A percentile compares a stretch with the other conserved stretches of the same genome.
These are phyloP conservation scores for Coreoperca whiteheadi DNA, from an alignment of 2,113 vertebrate genomes.

Conservation along the genomic window DNA sequence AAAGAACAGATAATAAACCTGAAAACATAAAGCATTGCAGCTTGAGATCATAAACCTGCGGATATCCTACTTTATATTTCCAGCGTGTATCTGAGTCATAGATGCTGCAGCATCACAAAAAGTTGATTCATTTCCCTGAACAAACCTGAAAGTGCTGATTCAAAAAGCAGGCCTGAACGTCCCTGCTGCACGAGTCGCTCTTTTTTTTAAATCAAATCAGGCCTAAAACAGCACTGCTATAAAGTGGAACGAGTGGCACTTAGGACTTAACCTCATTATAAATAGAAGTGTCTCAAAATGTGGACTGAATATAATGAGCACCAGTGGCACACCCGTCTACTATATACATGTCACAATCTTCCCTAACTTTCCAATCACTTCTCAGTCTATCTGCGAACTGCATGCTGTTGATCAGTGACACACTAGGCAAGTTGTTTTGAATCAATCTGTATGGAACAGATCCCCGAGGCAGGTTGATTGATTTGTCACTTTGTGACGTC, in stretches of 20 bases:
- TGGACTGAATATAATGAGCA: conserved; percentile 25
- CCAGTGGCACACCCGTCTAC: background rate
- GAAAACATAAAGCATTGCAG: background rate
- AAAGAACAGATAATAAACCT: background rate
- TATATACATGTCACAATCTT: conserved; percentile 33
- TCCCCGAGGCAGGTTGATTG: conserved; percentile 23
- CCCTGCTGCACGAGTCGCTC: background rate
- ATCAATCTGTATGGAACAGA: conserved; percentile 37
- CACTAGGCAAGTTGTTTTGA: conserved; percentile 25
- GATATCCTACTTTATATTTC: conserved; percentile 3
- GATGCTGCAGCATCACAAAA: background rate
- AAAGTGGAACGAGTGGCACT: conserved; percentile 28
- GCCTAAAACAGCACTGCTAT: conserved; percentile 23
- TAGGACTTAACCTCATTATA: conserved; percentile 21
- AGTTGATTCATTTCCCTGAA: conserved; percentile 1
- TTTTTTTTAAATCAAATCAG: conserved; percentile 24
- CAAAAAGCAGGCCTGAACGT: conserved; percentile 7
- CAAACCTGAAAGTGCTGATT: conserved; percentile 41
- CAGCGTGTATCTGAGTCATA: background rate
- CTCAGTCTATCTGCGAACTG: conserved; percentile 6
- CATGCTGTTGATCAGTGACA: conserved; percentile 37
- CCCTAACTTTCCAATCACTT: conserved; percentile 11
- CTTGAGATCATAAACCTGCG: background rate
- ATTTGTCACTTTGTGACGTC: conserved; percentile 43
- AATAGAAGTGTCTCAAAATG: conserved; percentile 37